These are phyloP conservation scores for Calonectris borealis DNA, from an alignment of 2,113 vertebrate genomes.

Conservation along the genomic window DNA sequence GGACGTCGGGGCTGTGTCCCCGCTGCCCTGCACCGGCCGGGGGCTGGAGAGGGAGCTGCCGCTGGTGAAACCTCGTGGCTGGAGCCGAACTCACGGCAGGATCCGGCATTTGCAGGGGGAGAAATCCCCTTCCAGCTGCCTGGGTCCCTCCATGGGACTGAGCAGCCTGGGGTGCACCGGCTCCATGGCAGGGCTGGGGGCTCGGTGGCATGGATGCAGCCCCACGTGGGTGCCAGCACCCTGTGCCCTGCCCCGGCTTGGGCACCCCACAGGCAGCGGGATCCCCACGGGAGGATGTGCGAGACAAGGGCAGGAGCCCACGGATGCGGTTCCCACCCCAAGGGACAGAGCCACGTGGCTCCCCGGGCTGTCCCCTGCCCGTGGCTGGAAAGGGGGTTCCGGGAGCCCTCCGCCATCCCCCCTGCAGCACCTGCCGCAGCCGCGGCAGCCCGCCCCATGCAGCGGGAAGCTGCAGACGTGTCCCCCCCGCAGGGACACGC, in stretches of 20 bases:
- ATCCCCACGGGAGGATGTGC: accelerated
- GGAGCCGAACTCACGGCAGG: background rate
- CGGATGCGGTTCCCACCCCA: background rate
- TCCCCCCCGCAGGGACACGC: accelerated
- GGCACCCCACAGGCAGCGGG: background rate
- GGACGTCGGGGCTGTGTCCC: background rate
- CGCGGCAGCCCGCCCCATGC: background rate
- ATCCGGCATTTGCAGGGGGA: accelerated
- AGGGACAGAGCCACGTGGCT: accelerated
- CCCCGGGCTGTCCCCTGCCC: background rate
- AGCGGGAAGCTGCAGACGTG: background rate
- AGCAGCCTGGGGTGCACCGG: background rate
- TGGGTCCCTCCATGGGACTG: background rate
- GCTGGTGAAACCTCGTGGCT: background rate
- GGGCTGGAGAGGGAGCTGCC: background rate
- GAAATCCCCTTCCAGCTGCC: background rate
- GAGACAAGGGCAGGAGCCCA: background rate
- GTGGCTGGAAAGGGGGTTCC: background rate
- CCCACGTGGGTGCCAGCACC: background rate
- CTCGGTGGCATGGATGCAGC: background rate
- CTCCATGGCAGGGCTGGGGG: background rate
- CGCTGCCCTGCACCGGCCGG: background rate
- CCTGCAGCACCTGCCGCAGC: background rate
- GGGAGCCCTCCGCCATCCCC: background rate
- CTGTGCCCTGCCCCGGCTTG: background rate